Base-by-base conservation (phyloP, 2,113 vertebrate genomes). In the Desmodus rotundus region DNA sequence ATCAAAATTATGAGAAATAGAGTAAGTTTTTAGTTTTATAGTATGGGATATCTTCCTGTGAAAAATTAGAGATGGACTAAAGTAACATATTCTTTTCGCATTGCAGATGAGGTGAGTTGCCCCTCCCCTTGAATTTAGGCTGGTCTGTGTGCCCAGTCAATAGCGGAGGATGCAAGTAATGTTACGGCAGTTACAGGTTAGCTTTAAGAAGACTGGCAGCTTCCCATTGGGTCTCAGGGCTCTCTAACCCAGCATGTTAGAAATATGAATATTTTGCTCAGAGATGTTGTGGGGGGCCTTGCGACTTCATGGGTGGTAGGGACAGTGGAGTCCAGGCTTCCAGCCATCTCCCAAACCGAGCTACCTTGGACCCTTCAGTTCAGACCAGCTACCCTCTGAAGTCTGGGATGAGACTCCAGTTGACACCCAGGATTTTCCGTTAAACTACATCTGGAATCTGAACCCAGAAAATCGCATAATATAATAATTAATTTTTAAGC, bases 321-420 rank as follows among this genome's bases (percentile, higher is more conserved):
- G n/a, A 45, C 0, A 6, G n/a, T 6, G 11, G 43, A 61, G 20
- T 3, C 22, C 8, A 50, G 9, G 3, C 33, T 45, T 43, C 41
- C 2, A 43, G 17, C 2, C 26, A 8, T n/a, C 41, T 41, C 7
- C 7, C 33, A 31, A 17, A 36, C 43, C 14, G 13, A 65, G 31
- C 3, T 31, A 0, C 50, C 36, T 61, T 72, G 20, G 22, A 24
- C 5, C 2, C 1, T 67, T 11, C 13, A 36, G 14, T 0, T 24
- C 22, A 82, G 1, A 3, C 17, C 16, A 87, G 22, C 3, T 16
- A 10, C 33, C 7, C 36, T 38, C 36, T 67, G 24, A 80, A 87
- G n/a, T 43, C 26, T 5, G 28, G 54, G 4, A 20, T 20, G 26
- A 76, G 26, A 90, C 3, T 76, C 24, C 3, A n/a, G 2, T 13